A percentile compares a stretch with the other conserved stretches of the same genome.
Conservation (phyloP, 2,888 invertebrate species). For the Erynnis tages region DNA sequence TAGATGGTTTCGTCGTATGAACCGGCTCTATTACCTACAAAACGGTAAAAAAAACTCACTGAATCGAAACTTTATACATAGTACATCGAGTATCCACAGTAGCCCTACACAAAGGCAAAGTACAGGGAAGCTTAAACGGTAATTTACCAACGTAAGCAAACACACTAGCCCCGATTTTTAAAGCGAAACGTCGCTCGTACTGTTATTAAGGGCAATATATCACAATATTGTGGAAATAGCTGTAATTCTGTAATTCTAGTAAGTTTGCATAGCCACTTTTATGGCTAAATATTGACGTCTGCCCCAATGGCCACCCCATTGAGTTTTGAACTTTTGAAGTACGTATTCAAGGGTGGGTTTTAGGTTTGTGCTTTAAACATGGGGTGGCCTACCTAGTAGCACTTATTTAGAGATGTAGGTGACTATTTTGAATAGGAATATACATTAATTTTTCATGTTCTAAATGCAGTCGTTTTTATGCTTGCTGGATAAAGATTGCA, state of each 20-base stretch:
- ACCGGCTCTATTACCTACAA: too few species aligned
- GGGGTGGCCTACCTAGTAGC: too few species aligned
- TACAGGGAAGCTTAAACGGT: constrained; percentile 49
- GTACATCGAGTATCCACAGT: constrained; percentile 39
- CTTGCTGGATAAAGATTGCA: too few species aligned
- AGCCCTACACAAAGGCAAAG: constrained; percentile 32
- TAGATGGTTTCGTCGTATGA: too few species aligned
- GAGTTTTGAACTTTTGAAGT: neutral
- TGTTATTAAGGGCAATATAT: constrained; percentile 77
- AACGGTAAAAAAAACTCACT: neutral
- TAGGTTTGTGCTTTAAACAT: too few species aligned
- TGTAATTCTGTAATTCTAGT: constrained; percentile 66
- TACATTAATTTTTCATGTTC: too few species aligned
- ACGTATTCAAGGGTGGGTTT: too few species aligned
- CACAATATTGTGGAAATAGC: constrained; percentile 70
- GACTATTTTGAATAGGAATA: too few species aligned
- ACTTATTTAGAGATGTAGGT: too few species aligned
- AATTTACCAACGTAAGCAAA: constrained; percentile 51
- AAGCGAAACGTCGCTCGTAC: constrained; percentile 55
- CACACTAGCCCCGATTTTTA: constrained; percentile 68
- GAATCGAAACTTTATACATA: neutral
- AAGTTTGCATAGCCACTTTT: constrained; percentile 48
- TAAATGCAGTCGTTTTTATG: too few species aligned
- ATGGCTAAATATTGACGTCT: constrained; percentile 25
- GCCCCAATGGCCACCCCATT: too few species aligned